phyloP scores from a whole-genome alignment of 2,888 invertebrate species.

The Pocota personata region DNA sequence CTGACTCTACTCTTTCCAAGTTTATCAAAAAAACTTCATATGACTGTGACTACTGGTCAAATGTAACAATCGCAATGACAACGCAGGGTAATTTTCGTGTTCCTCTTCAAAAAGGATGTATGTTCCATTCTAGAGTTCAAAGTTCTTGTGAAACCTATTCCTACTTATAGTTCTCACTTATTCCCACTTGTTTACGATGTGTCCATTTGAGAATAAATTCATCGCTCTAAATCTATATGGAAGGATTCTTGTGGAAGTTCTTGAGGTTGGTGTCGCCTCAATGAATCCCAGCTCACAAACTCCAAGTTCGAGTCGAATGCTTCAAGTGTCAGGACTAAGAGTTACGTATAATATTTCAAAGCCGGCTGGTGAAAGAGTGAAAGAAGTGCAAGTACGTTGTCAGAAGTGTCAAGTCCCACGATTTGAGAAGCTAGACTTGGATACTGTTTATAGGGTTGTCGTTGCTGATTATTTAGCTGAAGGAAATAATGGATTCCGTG shows the following conservation, averaged over 20 bases:
- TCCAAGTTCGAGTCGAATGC: slow-evolving; percentile 76
- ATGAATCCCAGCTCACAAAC: slow-evolving; percentile 73
- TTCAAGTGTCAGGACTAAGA: slow-evolving; percentile 85
- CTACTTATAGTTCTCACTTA: slow-evolving; percentile 86
- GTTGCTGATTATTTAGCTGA: slow-evolving; percentile 86
- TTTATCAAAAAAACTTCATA: slow-evolving; percentile 75
- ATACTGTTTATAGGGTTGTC: slow-evolving; percentile 86
- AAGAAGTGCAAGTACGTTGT: slow-evolving; percentile 85
- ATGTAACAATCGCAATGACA: slow-evolving; percentile 86
- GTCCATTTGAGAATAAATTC: slow-evolving; percentile 91
- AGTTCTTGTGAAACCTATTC: not conserved
- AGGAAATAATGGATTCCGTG: slow-evolving; percentile 88
- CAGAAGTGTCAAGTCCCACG: slow-evolving; percentile 86
- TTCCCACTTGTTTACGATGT: slow-evolving; percentile 86
- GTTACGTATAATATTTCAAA: slow-evolving; percentile 84
- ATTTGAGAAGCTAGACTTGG: slow-evolving; percentile 85
- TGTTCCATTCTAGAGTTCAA: slow-evolving; percentile 61
- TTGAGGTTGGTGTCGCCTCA: slow-evolving; percentile 84
- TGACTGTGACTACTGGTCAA: slow-evolving; percentile 84
- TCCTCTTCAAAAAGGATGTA: slow-evolving; percentile 86
- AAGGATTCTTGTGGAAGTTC: slow-evolving; percentile 85
- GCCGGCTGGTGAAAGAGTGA: slow-evolving; percentile 85
- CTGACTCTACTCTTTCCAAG: not conserved
- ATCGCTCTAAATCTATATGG: slow-evolving; percentile 89
- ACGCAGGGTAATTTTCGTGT: slow-evolving; percentile 88